Percentiles rank a stretch among this genome's conserved stretches.
Evolutionary conservation across 2,888 invertebrate species (phyloP).

Genomic region (Galerucella calmariensis): DNA sequence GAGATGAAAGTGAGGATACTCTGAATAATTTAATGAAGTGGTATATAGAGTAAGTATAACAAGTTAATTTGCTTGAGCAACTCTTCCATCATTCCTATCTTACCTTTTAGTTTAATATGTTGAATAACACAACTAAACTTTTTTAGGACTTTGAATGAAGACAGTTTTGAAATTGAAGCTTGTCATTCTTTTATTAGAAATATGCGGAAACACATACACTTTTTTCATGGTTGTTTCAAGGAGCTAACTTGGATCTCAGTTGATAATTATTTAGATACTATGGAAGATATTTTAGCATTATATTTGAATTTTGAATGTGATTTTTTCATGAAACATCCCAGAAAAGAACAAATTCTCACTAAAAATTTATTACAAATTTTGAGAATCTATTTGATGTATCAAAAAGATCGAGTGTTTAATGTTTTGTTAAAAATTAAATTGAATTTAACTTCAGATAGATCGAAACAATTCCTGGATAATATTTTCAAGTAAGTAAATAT

Average conservation of each 20-base stretch:
- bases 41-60: constrained; percentile 50
- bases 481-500: constrained; percentile 51
- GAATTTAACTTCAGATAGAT: constrained; percentile 40
- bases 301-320: constrained; percentile 52
- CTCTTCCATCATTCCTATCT: not conserved
- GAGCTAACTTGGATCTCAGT: constrained; percentile 44
- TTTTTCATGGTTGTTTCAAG: constrained; percentile 49
- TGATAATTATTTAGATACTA: constrained; percentile 52
- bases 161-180: constrained; percentile 17
- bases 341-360: constrained; percentile 39
- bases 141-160: constrained; percentile 23
- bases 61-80: not conserved
- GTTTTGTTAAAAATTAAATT: constrained; percentile 53
- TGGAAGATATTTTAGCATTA: constrained; percentile 53
- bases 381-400: constrained; percentile 48
- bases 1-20: constrained; percentile 44
- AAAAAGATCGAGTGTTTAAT: constrained; percentile 51
- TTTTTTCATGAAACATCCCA: constrained; percentile 43
- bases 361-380: constrained; percentile 47
- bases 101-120: not conserved
- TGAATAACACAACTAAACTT: not conserved
- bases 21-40: constrained; percentile 49
- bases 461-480: constrained; percentile 50
- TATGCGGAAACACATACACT: constrained; percentile 46
- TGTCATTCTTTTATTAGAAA: constrained; percentile 9